phyloP scores from a whole-genome alignment of 2,113 vertebrate species.

The Etheostoma spectabile region DNA sequence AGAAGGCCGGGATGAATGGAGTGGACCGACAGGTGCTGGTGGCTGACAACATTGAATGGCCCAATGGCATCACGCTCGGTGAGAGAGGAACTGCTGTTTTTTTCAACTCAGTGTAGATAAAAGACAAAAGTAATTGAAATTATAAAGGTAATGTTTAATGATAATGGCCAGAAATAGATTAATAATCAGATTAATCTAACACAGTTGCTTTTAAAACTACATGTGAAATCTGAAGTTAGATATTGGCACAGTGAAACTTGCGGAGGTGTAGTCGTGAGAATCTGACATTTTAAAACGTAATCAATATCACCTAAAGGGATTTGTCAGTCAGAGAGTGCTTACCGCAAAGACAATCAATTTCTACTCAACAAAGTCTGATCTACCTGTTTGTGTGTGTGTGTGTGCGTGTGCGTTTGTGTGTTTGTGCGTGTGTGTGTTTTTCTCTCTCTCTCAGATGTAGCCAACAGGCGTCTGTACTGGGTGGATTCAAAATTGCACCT shows the following conservation, averaged over 20 bases:
- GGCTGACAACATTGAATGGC: slow-evolving; percentile 94
- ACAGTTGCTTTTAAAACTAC: background rate
- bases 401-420: slow-evolving; percentile 28
- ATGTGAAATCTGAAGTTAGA: slow-evolving; percentile 42
- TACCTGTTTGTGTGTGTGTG: slow-evolving; percentile 15
- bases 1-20: slow-evolving; percentile 97
- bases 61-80: slow-evolving; percentile 97
- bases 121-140: slow-evolving; percentile 27
- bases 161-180: slow-evolving; percentile 13
- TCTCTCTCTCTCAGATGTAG: slow-evolving; percentile 87
- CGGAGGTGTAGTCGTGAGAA: slow-evolving; percentile 29
- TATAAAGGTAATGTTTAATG: slow-evolving; percentile 8
- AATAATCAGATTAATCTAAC: background rate
- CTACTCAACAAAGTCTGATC: slow-evolving; percentile 37
- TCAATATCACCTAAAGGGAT: slow-evolving; percentile 66
- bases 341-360: slow-evolving; percentile 57
- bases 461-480: slow-evolving; percentile 97
- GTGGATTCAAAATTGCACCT: slow-evolving; percentile 97
- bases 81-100: slow-evolving; percentile 36
- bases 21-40: slow-evolving; percentile 92
- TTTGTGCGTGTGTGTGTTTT: slow-evolving; percentile 50
- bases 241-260: slow-evolving; percentile 33
- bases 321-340: slow-evolving; percentile 55
- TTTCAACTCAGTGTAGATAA: slow-evolving; percentile 9
- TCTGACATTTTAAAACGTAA: slow-evolving; percentile 65